Base-by-base conservation (phyloP, 2,888 invertebrate genomes). In the Melieria omissa region DNA sequence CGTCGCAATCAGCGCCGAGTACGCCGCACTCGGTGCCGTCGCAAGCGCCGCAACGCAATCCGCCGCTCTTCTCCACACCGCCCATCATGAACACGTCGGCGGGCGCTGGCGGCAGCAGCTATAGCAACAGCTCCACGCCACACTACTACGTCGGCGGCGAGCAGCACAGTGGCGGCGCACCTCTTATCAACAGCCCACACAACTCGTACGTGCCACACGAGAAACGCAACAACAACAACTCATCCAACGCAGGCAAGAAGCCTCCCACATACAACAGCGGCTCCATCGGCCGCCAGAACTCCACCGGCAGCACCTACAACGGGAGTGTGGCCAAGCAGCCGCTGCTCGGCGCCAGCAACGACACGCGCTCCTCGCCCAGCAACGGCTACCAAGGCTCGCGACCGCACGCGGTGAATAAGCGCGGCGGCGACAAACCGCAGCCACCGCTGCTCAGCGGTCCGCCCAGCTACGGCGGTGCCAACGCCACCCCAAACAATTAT, bases 11-110 rank as follows among this genome's bases (percentile, higher is more conserved):
- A 47, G 85, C 87, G 41, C 86, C 87, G 5, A 86, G 86, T 68
- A 87, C 87, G n/a, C 87, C 87, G 41, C 81, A 83, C 68, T 82
- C 84, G 7, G 73, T 81, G 61, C 71, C 77, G 62, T 75, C 80
- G 42, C 74, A 76, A 29, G 61, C 75, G 14, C 61, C 66, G 12
- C 82, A 81, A 46, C 80, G 81, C 12, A 86, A 86, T 79, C 84
- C 85, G 29, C 86, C 87, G 45, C 76, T 87, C 49, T 87, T 87
- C 71, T 83, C 87, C 70, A 87, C 87, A 12, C 87, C 87, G 5
- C 86, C 87, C 14, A 81, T 83, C 49, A 72, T 85, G 49, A 79
- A 82, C n/a, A 82, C 80, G 65, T 77, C 62, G 5, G 78, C 72
- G 5, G 76, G 72, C 3, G 74, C 75, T 10, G 73, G 72, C n/a